phyloP scores from a whole-genome alignment of 92 coral and sea anemone genomes.

The Zoanthus sansibaricus region DNA sequence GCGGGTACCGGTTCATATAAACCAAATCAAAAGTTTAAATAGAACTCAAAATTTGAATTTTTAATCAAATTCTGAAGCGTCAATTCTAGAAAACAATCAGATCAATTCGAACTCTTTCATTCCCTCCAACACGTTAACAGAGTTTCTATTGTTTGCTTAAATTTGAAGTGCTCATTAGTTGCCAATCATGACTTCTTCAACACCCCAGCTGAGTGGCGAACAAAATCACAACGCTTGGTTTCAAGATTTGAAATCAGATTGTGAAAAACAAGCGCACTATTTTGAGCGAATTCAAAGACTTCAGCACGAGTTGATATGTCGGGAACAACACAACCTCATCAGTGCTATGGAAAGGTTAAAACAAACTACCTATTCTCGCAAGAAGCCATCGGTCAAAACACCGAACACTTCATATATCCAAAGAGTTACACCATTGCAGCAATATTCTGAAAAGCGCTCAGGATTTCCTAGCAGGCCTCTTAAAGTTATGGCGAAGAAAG shows the following conservation, averaged over 20 bases:
- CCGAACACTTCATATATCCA: conserved; percentile 4
- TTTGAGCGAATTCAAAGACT: conserved; percentile 86
- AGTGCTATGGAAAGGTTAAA: conserved; percentile 94
- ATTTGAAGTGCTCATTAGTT: background rate
- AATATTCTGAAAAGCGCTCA: conserved; percentile 8
- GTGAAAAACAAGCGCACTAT: conserved; percentile 91
- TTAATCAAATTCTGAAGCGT: too few relatives aligned
- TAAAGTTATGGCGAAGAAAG: conserved; percentile 45
- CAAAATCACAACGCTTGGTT: conserved; percentile 81
- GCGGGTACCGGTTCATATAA: too few relatives aligned
- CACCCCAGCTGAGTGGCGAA: conserved; percentile 13
- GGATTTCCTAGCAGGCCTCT: conserved; percentile 66
- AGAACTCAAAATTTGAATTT: too few relatives aligned
- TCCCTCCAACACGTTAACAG: background rate
- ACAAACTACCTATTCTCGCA: conserved; percentile 85
- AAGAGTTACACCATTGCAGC: conserved; percentile 11
- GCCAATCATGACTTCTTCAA: conserved; percentile 31
- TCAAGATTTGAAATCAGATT: conserved; percentile 83
- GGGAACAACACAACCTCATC: conserved; percentile 93
- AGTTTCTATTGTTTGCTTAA: conserved; percentile 3
- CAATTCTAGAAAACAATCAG: background rate
- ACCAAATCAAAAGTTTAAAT: too few relatives aligned
- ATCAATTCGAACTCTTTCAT: background rate
- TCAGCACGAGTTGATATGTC: conserved; percentile 84
- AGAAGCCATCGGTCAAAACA: conserved; percentile 74